Evolutionary conservation across 2,113 vertebrate genomes (phyloP).

Genomic region (Mus pahari): DNA sequence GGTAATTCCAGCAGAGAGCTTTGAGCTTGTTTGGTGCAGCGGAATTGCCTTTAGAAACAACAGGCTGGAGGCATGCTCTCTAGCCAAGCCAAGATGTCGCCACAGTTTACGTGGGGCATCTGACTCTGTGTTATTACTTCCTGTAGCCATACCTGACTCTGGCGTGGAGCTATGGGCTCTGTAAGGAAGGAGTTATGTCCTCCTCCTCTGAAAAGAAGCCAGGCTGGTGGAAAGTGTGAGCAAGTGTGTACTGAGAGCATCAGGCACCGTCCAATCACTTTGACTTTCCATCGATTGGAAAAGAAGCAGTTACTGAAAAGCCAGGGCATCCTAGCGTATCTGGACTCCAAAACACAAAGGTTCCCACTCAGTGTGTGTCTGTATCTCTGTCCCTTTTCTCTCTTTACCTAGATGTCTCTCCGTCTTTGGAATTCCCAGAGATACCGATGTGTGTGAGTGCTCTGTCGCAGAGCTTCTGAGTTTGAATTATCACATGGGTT

Average conservation of each 20-base stretch:
- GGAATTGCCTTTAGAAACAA: background rate
- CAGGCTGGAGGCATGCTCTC: background rate
- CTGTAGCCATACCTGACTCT: background rate
- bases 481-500: conserved; percentile 59
- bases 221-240: rapidly evolving
- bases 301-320: rapidly evolving
- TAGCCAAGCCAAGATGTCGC: rapidly evolving
- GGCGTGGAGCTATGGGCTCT: background rate
- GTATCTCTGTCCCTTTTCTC: background rate
- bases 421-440: background rate
- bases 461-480: background rate
- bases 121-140: background rate
- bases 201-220: background rate
- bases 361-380: rapidly evolving
- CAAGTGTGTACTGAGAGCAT: rapidly evolving
- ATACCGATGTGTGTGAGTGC: background rate
- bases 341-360: background rate
- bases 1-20: background rate
- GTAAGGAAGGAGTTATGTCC: background rate
- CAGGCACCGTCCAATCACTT: no score
- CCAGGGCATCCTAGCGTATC: background rate
- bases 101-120: background rate
- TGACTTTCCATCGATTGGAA: rapidly evolving
- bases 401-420: background rate
- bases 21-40: background rate